Evolutionary conservation across 2,888 invertebrate genomes (phyloP).

Genomic region (Heliconius sara): DNA sequence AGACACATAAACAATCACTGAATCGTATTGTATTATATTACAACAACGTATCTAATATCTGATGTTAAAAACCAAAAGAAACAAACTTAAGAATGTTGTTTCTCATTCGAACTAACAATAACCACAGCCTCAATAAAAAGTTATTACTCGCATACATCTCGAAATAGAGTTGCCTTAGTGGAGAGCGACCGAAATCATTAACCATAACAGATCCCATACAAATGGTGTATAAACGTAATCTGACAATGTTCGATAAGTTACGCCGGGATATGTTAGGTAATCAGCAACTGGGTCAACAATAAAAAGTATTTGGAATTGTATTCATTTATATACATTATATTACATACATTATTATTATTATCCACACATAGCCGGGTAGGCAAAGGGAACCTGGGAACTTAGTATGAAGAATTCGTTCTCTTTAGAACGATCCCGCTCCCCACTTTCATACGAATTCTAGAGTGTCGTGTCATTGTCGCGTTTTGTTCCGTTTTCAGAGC

Average conservation of each 20-base stretch:
- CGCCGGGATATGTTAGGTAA: constrained; percentile 63
- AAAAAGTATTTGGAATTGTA: constrained; percentile 30
- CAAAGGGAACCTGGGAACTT: too few species aligned
- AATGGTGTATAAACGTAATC: constrained; percentile 79
- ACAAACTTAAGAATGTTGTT: constrained; percentile 39
- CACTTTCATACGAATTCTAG: too few species aligned
- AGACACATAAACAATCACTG: neutral
- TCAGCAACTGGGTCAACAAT: constrained; percentile 47
- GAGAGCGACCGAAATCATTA: constrained; percentile 71
- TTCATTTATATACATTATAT: neutral
- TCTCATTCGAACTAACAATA: constrained; percentile 49
- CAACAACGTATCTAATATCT: constrained; percentile 2
- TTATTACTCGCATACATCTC: constrained; percentile 59
- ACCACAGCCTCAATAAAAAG: constrained; percentile 56
- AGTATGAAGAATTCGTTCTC: too few species aligned
- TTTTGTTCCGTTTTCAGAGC: too few species aligned
- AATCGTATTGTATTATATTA: neutral
- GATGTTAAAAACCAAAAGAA: constrained; percentile 25
- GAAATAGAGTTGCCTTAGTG: constrained; percentile 64
- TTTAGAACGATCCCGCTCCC: too few species aligned
- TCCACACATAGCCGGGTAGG: too few species aligned
- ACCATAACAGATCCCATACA: constrained; percentile 77
- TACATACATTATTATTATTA: neutral
- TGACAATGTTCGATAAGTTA: constrained; percentile 75
- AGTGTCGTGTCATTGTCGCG: too few species aligned